phyloP scores from a whole-genome alignment of 2,113 vertebrate species.

The Entelurus aequoreus region DNA sequence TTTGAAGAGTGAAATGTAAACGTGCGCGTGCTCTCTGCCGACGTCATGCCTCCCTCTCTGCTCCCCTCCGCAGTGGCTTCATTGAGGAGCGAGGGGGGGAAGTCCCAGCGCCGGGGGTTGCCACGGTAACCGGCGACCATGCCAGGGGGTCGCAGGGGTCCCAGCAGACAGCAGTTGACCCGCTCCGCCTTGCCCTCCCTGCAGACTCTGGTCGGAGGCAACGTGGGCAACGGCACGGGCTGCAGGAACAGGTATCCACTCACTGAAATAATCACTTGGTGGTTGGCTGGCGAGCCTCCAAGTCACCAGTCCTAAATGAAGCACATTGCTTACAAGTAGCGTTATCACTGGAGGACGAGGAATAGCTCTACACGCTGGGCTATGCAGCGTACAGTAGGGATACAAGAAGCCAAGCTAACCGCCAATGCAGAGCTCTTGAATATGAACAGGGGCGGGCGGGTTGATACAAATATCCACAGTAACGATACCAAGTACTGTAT shows the following conservation, averaged over 20 bases:
- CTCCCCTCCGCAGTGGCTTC: conserved; percentile 50
- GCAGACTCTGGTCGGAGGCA: conserved; percentile 92
- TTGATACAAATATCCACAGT: too few species aligned
- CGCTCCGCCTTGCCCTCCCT: conserved; percentile 95
- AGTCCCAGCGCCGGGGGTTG: conserved; percentile 47
- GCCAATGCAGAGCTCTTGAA: too few species aligned
- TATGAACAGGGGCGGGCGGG: too few species aligned
- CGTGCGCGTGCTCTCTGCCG: not conserved
- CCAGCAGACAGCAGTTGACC: conserved; percentile 98
- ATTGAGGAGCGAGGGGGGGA: conserved; percentile 51
- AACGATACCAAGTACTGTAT: too few species aligned
- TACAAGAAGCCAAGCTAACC: too few species aligned
- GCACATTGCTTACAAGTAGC: too few species aligned
- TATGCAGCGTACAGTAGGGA: too few species aligned
- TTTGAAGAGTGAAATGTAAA: not conserved
- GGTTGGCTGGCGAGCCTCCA: too few species aligned
- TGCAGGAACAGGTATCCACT: conserved; percentile 84
- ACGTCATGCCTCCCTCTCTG: not conserved
- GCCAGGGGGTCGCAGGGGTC: conserved; percentile 99
- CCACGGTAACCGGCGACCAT: conserved; percentile 77
- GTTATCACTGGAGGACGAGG: too few species aligned
- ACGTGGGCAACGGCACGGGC: conserved; percentile 87
- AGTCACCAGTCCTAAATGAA: too few species aligned
- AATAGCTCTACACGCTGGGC: too few species aligned
- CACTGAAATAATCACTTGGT: too few species aligned